Percentiles rank a stretch among this genome's conserved stretches.
phyloP scores from a whole-genome alignment of 2,113 vertebrate species.

The Ellobius talpinus region DNA sequence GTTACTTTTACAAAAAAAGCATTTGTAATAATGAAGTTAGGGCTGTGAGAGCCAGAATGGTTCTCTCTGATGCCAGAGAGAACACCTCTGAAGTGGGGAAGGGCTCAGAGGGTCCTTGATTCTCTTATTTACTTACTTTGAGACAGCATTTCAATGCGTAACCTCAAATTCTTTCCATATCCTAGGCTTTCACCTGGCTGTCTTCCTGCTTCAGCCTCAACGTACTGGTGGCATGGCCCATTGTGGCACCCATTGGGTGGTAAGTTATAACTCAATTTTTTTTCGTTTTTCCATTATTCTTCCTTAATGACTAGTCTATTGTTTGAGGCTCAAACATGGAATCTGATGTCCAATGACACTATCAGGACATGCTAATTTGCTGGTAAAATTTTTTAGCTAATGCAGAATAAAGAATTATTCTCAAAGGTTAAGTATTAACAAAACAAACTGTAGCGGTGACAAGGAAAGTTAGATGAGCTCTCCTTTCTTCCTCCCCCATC shows the following conservation, averaged over 20 bases:
- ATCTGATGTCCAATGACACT: neutral
- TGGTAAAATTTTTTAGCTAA: conserved; percentile 12
- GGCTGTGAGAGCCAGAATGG: neutral
- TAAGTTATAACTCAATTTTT: neutral
- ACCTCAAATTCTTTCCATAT: neutral
- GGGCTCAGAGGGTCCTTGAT: no score
- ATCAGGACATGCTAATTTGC: neutral
- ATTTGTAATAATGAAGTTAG: neutral
- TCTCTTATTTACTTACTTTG: neutral
- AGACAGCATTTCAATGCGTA: neutral
- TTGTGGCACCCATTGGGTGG: neutral
- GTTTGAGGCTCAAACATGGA: neutral
- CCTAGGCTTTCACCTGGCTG: neutral
- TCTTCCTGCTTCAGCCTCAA: neutral
- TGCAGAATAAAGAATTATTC: conserved; percentile 53
- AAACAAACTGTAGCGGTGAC: conserved; percentile 40
- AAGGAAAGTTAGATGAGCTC: neutral
- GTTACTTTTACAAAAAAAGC: neutral
- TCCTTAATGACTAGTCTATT: neutral
- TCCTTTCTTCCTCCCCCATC: neutral
- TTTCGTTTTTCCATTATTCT: neutral
- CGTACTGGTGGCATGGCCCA: no score
- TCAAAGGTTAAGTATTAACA: conserved; percentile 47
- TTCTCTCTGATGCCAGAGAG: neutral
- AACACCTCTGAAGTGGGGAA: neutral